Base-by-base conservation (phyloP, 2,113 vertebrate genomes). In the Daphoenositta chrysoptera region DNA sequence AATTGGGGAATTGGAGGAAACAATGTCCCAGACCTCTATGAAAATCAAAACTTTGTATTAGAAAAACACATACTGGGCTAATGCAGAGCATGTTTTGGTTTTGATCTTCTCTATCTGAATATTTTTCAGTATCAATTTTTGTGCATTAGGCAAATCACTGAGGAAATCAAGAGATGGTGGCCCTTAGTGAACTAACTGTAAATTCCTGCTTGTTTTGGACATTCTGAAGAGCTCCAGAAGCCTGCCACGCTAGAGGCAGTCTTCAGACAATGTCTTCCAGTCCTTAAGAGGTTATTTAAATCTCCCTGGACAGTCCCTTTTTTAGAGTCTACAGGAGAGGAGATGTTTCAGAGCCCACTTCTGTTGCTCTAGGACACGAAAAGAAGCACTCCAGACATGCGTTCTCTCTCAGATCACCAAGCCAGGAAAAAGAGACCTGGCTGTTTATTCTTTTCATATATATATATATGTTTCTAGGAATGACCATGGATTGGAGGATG, bases 21-120 rank as follows among this genome's bases (percentile, higher is more conserved):
- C 27, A 86, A 45, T 0, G 0, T 50, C 28, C 42, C 45, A 93
- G 40, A 45, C 15, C 24, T 23, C 15, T 3, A 2, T 9, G 7
- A 73, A 90, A 93, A 83, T 40, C 30, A 61, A 86, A 89, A 15
- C 4, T 58, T 24, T 44, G 15, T n/a, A 30, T 71, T 42, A 78
- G 15, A 48, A 81, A 93, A 86, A 78, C 30, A 70, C 13, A 31
- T 40, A n/a, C 2, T 22, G 21, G 18, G 31, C 27, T 31, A 88
- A 39, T 11, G 40, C 24, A 89, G 85, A 79, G 28, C 15, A 58
- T 27, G 14, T 5, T 83, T 79, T 87, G 37, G 6, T 39, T 93
- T 51, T 85, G 15, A 50, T 31, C 17, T 18, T 66, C 22, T 58
- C n/a, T n/a, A n/a, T 71, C 35, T 5, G 11, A 23, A 23, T 30